Conservation (phyloP, 2,888 invertebrate species). For the Ochropleura plecta region DNA sequence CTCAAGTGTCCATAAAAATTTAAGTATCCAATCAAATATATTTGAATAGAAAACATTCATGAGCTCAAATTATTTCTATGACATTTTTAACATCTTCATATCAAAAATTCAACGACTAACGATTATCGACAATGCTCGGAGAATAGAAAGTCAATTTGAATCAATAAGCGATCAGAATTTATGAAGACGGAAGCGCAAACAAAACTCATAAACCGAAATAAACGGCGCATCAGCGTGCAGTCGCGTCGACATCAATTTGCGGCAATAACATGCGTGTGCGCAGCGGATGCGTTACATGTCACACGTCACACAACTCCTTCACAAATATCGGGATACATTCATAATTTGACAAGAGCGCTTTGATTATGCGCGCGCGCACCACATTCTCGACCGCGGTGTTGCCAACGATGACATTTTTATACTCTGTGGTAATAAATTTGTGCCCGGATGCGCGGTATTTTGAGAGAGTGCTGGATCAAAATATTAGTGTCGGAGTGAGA, state of each 20-base stretch:
- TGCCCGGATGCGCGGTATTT: conserved; percentile 83
- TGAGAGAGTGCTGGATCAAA: conserved; percentile 80
- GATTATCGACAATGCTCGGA: conserved; percentile 2
- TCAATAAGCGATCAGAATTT: conserved; percentile 35
- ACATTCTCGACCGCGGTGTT: conserved; percentile 72
- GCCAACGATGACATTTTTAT: conserved; percentile 86
- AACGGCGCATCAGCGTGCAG: conserved; percentile 64
- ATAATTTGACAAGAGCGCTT: conserved; percentile 86
- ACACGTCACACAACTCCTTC: conserved; percentile 85
- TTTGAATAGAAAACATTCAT: conserved; percentile 15
- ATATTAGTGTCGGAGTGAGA: conserved; percentile 76
- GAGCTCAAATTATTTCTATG: not conserved
- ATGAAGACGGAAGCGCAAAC: conserved; percentile 66
- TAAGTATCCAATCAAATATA: conserved; percentile 7
- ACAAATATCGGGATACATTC: conserved; percentile 87
- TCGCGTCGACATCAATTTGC: conserved; percentile 73
- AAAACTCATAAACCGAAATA: conserved; percentile 74
- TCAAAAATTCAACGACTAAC: not conserved
- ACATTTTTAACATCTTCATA: conserved; percentile 1
- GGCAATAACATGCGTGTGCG: conserved; percentile 68
- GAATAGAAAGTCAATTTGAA: conserved; percentile 37
- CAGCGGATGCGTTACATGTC: conserved; percentile 85
- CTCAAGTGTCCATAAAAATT: conserved; percentile 2
- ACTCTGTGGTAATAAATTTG: conserved; percentile 80
- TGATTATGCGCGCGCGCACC: conserved; percentile 77